A percentile compares a stretch with the other conserved stretches of the same genome.
These are phyloP conservation scores for Lissonota sp. DNA, from an alignment of 2,888 invertebrate genomes.

Conservation along the genomic window DNA sequence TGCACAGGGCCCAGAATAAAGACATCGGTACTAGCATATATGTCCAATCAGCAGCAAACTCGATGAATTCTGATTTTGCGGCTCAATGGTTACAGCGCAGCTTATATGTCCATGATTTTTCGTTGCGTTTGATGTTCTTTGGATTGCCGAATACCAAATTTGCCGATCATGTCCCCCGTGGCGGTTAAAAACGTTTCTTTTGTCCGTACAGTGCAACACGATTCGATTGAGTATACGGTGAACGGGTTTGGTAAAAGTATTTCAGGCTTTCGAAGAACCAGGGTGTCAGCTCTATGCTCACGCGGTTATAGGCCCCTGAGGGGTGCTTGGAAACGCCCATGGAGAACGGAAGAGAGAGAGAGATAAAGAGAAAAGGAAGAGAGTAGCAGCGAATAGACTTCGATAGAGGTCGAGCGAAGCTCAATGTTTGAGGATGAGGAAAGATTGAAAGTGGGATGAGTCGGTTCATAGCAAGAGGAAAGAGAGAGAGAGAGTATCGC, in stretches of 20 bases:
- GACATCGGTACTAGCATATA: too few relatives aligned
- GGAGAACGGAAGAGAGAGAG: constrained; percentile 37
- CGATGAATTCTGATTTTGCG: too few relatives aligned
- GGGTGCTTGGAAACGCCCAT: constrained; percentile 42
- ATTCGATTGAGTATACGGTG: too few relatives aligned
- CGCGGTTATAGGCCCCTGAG: constrained; percentile 46
- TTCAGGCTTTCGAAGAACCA: constrained; percentile 39
- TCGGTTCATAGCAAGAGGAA: constrained; percentile 33
- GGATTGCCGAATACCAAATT: too few relatives aligned
- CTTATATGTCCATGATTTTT: too few relatives aligned
- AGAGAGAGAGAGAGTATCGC: constrained; percentile 10
- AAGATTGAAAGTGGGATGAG: constrained; percentile 44
- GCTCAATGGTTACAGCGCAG: too few relatives aligned
- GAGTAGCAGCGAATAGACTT: not conserved
- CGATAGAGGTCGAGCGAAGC: constrained; percentile 35
- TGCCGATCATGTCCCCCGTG: too few relatives aligned
- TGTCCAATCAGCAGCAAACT: too few relatives aligned
- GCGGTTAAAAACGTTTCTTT: too few relatives aligned
- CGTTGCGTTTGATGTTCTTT: too few relatives aligned
- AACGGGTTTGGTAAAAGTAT: constrained; percentile 22
- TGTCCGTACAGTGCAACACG: too few relatives aligned
- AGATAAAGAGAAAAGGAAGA: not conserved
- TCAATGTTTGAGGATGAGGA: constrained; percentile 12
- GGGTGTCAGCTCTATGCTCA: constrained; percentile 35
- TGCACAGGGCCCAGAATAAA: too few relatives aligned